These are phyloP conservation scores for Hypercompe scribonia DNA, from an alignment of 2,888 invertebrate species.

Conservation along the genomic window DNA sequence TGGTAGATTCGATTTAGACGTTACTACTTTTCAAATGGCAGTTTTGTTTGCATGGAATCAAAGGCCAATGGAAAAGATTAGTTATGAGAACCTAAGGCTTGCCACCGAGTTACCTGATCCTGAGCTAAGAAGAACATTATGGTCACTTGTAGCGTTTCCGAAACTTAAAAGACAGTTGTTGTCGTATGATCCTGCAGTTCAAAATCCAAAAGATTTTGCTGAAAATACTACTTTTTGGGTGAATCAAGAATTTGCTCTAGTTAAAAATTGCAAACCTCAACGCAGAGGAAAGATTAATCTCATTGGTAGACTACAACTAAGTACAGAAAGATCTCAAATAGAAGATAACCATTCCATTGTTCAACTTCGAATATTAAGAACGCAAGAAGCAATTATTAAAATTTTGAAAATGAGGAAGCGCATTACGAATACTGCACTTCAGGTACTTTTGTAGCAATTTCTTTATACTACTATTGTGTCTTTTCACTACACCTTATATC, in stretches of 20 bases:
- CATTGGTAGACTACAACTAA: constrained; percentile 97
- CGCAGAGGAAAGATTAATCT: constrained; percentile 98
- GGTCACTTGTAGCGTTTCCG: constrained; percentile 98
- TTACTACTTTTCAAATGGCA: constrained; percentile 99
- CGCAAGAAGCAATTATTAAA: constrained; percentile 99
- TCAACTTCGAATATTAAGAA: constrained; percentile 96
- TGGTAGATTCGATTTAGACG: constrained; percentile 98
- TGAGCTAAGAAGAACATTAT: constrained; percentile 96
- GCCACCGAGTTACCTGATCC: constrained; percentile 99
- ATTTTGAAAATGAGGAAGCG: constrained; percentile 99
- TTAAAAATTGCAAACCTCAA: constrained; percentile 98
- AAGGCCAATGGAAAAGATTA: constrained; percentile 95
- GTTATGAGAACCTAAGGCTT: constrained; percentile 98
- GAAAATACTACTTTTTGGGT: constrained; percentile 98
- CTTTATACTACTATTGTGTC: too few species aligned
- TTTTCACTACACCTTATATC: too few species aligned
- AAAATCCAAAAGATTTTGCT: constrained; percentile 96
- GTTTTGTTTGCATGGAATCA: constrained; percentile 99
- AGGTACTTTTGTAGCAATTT: constrained; percentile 79
- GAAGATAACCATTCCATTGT: constrained; percentile 99
- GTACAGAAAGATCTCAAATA: constrained; percentile 97
- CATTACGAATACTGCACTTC: constrained; percentile 97
- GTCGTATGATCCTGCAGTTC: constrained; percentile 92
- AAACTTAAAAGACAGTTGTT: constrained; percentile 97
- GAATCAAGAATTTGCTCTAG: constrained; percentile 97